phyloP scores from a whole-genome alignment of 2,113 vertebrate genomes.

The Carassius gibelio region DNA sequence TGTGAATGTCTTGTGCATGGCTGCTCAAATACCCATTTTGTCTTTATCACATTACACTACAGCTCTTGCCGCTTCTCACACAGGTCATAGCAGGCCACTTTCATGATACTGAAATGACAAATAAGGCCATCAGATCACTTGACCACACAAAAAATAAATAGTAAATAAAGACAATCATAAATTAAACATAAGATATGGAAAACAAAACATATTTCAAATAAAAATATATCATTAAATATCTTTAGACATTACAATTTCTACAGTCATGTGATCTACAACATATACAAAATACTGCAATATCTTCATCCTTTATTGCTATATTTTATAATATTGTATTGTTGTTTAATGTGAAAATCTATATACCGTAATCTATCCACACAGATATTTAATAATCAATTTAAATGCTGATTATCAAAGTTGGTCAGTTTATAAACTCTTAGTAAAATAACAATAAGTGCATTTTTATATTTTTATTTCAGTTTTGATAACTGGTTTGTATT shows the following conservation, averaged over 20 bases:
- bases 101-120: neutral
- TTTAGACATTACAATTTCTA: neutral
- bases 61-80: neutral
- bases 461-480: neutral
- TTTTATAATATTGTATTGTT: neutral
- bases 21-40: neutral
- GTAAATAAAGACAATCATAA: neutral
- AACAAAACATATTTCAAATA: neutral
- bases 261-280: neutral
- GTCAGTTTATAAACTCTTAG: neutral
- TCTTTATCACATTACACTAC: neutral
- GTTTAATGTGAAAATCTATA: neutral
- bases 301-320: neutral
- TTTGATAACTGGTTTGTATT: neutral
- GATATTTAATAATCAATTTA: neutral
- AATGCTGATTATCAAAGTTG: neutral
- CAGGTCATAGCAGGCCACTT: neutral
- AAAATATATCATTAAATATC: too few relatives aligned
- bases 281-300: neutral
- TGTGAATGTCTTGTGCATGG: neutral
- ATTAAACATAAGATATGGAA: neutral
- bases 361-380: neutral
- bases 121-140: neutral
- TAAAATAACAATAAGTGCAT: neutral
- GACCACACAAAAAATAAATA: neutral